Percentiles rank a stretch among this genome's conserved stretches.
Conservation (phyloP, 2,113 vertebrate genomes). For the Emydocephalus ijimae region DNA sequence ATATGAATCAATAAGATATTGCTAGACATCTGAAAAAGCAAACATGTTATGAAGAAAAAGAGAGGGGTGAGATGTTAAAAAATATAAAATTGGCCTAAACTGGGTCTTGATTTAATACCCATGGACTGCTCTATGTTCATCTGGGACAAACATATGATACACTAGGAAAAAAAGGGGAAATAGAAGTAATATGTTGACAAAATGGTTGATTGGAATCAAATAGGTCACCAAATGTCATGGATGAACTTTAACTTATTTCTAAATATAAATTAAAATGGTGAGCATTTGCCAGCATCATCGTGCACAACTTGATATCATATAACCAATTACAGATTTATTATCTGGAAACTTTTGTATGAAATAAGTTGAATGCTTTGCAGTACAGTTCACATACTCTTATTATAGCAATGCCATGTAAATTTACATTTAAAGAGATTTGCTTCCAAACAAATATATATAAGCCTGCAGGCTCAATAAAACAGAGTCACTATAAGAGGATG, state of each 20-base stretch:
- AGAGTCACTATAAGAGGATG: neutral
- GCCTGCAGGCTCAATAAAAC: neutral
- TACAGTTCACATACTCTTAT: neutral
- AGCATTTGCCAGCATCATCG: neutral
- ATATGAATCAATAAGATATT: neutral
- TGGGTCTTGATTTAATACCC: neutral
- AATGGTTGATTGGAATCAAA: neutral
- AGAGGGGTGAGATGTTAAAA: neutral
- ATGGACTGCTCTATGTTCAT: neutral
- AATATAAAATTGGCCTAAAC: neutral
- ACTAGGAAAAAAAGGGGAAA: neutral
- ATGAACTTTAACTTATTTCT: neutral
- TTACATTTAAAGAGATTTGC: neutral
- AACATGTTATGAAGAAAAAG: neutral
- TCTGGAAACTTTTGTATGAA: neutral
- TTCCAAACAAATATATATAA: neutral
- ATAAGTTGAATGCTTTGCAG: neutral
- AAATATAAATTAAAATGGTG: neutral
- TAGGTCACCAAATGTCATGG: neutral
- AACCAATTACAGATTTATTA: neutral
- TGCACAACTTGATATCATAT: neutral
- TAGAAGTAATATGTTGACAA: neutral
- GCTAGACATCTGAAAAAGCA: neutral
- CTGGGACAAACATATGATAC: neutral
- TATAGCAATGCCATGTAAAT: neutral